These are phyloP conservation scores for Melanostigma gelatinosum DNA, from an alignment of 2,113 vertebrate species.

Conservation along the genomic window DNA sequence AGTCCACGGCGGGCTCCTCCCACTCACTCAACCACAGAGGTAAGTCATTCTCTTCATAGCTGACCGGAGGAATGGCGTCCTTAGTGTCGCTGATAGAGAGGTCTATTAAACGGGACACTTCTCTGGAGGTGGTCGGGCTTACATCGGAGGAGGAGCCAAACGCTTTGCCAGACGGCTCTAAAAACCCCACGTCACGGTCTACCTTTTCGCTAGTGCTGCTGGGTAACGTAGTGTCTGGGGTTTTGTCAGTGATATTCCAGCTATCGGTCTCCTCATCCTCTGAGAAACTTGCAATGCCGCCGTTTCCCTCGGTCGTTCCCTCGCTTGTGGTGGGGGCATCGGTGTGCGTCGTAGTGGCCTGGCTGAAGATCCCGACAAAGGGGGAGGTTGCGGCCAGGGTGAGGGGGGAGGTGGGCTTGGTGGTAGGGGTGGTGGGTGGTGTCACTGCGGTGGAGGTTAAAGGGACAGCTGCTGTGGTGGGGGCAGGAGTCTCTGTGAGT, in stretches of 20 bases:
- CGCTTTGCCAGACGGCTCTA: constrained; percentile 46
- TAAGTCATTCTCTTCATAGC: constrained; percentile 40
- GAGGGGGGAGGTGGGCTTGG: constrained; percentile 41
- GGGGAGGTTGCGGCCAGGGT: constrained; percentile 44
- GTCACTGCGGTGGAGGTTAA: constrained; percentile 8
- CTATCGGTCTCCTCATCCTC: constrained; percentile 14
- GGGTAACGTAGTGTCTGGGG: constrained; percentile 42
- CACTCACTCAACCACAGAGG: constrained; percentile 33
- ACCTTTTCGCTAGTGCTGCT: constrained; percentile 43
- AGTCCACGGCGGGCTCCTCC: constrained; percentile 70
- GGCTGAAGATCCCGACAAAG: constrained; percentile 34
- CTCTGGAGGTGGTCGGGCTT: constrained; percentile 48
- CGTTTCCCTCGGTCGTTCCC: constrained; percentile 11
- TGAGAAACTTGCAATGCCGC: constrained; percentile 20
- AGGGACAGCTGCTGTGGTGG: constrained; percentile 61
- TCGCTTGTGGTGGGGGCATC: constrained; percentile 11
- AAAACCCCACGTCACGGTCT: constrained; percentile 33
- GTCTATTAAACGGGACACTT: constrained; percentile 27
- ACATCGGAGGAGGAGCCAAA: constrained; percentile 46
- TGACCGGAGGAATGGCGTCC: constrained; percentile 14
- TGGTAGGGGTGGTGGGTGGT: constrained; percentile 44
- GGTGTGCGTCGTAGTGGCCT: constrained; percentile 33
- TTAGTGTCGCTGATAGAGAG: constrained; percentile 2
- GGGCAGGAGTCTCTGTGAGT: constrained; percentile 52
- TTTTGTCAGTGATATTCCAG: constrained; percentile 19